Evolutionary conservation across 1,140 invertebrate species (phyloP).

Genomic region (Musca vetustissima): DNA sequence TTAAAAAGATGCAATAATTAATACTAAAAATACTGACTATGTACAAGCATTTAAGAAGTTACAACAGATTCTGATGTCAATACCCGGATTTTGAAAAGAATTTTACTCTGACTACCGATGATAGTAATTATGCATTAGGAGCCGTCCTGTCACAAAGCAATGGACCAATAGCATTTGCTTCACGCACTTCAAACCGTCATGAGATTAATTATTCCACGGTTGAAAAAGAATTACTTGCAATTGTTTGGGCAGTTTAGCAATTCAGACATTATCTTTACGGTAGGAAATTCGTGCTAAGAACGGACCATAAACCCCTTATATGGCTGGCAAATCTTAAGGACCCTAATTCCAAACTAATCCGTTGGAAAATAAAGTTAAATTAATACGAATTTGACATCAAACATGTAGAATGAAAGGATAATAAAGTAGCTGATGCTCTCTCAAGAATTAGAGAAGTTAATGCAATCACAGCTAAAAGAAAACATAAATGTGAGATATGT

Average conservation of each 20-base stretch:
- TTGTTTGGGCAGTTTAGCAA: conserved; percentile 54
- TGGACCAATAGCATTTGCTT: conserved; percentile 33
- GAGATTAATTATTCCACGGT: conserved; percentile 42
- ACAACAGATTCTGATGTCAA: too few relatives aligned
- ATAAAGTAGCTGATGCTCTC: conserved; percentile 12
- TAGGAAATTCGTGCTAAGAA: conserved; percentile 56
- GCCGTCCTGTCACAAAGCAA: conserved; percentile 32
- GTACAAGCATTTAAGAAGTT: too few relatives aligned
- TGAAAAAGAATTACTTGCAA: conserved; percentile 41
- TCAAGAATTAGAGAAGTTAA: conserved; percentile 23
- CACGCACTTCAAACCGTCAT: conserved; percentile 37
- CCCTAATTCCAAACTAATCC: conserved; percentile 35
- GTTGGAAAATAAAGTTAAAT: conserved; percentile 45
- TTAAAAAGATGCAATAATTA: too few relatives aligned
- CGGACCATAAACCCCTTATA: conserved; percentile 58
- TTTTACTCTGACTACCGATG: conserved; percentile 38
- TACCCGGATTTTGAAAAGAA: conserved; percentile 1
- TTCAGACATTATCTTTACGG: conserved; percentile 58
- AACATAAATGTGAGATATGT: conserved; percentile 43
- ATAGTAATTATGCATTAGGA: conserved; percentile 32
- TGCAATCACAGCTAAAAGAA: conserved; percentile 30
- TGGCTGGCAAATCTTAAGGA: conserved; percentile 58
- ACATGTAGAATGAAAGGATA: conserved; percentile 28
- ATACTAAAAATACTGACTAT: too few relatives aligned
- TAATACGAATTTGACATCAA: conserved; percentile 50